Evolutionary conservation across 2,113 vertebrate genomes (phyloP), one percentile per base, ranked within the genome.

Genomic region (Oncorhynchus gorbuscha): DNA sequence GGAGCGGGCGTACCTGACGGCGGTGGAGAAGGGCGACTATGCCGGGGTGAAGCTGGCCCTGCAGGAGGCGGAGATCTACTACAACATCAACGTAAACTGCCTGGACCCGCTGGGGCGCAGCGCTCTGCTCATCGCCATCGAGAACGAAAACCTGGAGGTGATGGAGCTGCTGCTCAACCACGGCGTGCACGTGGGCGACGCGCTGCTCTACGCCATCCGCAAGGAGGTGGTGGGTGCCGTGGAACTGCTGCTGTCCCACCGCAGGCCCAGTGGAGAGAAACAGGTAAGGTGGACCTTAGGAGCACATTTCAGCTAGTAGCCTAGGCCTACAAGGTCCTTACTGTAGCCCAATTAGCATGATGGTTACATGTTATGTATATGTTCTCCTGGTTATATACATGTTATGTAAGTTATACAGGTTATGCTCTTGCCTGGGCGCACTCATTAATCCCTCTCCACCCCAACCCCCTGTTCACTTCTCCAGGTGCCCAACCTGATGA

Each of bases 71-170:
- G 97, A 98, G 89, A 97, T 99, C 86, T 99, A 99, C 90, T 98
- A 98, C 93, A 99, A 99, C 93, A 97, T 99, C 93, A 97, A 99
- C 76, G 95, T 99, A 66, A 99, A 99, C 93, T 99, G 98, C 45
- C 95, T 98, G 93, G 98, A 99, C 92, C 97, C 98, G 22, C 92
- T 99, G 74, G 98, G 98, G 49, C 96, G 98, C 85, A 98, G 96
- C 2, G 96, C 96, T 48, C 96, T 99, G 1, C 95, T 99, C 85
- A 99, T 99, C 76, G 98, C 98, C 92, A 99, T 99, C 87, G 98
- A 99, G 91, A 99, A 99, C 11, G 97, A 99, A 86, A 98, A 99
- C 87, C 87, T 99, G 92, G 98, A 99, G 92, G 97, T 99, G 86
- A 98, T 99, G 97, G 97, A 99, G 91, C 90, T 99, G 48, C 92